Percentiles rank a stretch among this genome's conserved stretches.
These are phyloP conservation scores for Dreissena polymorpha DNA, from an alignment of 1,140 invertebrate species.

Conservation along the genomic window DNA sequence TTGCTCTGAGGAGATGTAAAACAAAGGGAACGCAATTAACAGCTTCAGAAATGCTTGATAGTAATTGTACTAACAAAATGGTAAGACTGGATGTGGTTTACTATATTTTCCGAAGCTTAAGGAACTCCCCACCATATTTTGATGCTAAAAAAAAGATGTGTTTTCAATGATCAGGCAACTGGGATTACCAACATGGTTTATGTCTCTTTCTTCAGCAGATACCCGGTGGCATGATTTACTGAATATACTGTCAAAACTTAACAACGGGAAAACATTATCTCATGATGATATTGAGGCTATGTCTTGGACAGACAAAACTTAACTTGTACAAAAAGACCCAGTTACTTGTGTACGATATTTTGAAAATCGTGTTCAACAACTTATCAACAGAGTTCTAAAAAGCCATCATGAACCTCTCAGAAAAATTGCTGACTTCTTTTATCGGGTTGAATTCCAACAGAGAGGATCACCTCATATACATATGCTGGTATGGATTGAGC, in stretches of 20 bases:
- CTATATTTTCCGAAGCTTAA: constrained; percentile 47
- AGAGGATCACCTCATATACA: constrained; percentile 55
- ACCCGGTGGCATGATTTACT: constrained; percentile 53
- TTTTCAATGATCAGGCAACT: constrained; percentile 64
- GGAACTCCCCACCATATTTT: constrained; percentile 59
- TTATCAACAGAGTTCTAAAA: constrained; percentile 49
- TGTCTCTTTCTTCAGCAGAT: constrained; percentile 56
- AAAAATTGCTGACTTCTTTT: constrained; percentile 49
- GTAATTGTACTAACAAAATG: constrained; percentile 27
- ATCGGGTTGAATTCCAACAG: constrained; percentile 51
- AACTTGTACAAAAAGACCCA: constrained; percentile 49
- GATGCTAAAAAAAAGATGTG: constrained; percentile 58
- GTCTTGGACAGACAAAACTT: constrained; percentile 9
- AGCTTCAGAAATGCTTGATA: constrained; percentile 29
- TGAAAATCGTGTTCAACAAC: constrained; percentile 43
- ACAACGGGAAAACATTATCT: constrained; percentile 35
- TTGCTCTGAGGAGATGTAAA: constrained; percentile 56
- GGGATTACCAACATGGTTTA: constrained; percentile 56
- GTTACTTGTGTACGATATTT: constrained; percentile 60
- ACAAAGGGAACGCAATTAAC: constrained; percentile 53
- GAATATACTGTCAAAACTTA: constrained; percentile 22
- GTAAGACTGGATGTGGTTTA: too few relatives aligned
- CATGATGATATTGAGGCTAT: constrained; percentile 25
- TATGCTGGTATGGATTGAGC: constrained; percentile 46
- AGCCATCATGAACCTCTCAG: constrained; percentile 38